Conservation (phyloP, 1,140 invertebrate genomes). For the Polypedilum pembai region DNA sequence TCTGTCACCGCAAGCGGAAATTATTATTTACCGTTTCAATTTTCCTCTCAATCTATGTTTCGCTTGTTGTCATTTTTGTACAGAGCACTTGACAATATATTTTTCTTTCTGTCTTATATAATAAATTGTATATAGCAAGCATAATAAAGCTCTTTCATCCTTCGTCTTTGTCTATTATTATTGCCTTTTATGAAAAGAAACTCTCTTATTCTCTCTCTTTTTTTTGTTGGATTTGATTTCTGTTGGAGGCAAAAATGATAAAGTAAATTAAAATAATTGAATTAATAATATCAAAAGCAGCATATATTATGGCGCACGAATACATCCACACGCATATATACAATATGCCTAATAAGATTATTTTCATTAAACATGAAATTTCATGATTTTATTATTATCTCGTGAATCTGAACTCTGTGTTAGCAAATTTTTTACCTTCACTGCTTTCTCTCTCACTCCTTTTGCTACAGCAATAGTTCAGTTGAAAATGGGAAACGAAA, state of each 20-base stretch:
- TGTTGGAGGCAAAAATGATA: neutral
- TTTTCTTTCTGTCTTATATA: neutral
- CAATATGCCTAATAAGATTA: neutral
- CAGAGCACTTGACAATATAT: neutral
- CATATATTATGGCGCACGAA: neutral
- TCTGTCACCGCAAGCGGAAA: constrained; percentile 10
- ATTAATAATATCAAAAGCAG: neutral
- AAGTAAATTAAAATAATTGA: constrained; percentile 14
- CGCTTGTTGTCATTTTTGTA: neutral
- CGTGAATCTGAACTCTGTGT: too few species aligned
- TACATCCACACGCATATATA: neutral
- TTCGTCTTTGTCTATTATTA: neutral
- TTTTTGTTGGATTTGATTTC: neutral
- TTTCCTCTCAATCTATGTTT: neutral
- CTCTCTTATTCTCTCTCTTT: too few species aligned
- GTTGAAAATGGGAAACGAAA: too few species aligned
- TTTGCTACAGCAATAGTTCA: too few species aligned
- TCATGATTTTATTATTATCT: too few species aligned
- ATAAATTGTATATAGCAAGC: neutral
- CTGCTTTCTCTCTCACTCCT: too few species aligned
- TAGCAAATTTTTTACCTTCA: too few species aligned
- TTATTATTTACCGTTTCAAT: constrained; percentile 25
- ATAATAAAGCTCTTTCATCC: constrained; percentile 11
- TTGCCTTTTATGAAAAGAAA: neutral
- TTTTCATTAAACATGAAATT: too few species aligned